A percentile compares a stretch with the other conserved stretches of the same genome.
Evolutionary conservation across 2,797 vertebrate genomes (phyloP).

Genomic region (Pseudomugil gertrudae): DNA sequence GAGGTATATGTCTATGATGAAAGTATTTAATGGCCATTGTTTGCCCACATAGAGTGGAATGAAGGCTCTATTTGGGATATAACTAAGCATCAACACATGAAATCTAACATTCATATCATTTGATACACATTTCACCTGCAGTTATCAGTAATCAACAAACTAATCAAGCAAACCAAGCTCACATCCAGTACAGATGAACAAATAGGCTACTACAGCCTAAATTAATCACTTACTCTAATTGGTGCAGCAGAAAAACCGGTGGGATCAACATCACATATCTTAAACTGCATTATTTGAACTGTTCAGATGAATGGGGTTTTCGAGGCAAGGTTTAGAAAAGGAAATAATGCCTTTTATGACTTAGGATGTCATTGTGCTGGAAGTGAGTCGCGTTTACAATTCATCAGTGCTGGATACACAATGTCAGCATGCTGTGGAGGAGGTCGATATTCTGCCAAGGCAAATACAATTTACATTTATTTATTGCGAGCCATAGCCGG

Average conservation of each 20-base stretch:
- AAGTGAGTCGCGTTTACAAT: conserved; percentile 37
- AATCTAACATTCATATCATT: neutral
- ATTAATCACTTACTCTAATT: neutral
- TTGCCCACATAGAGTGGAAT: neutral
- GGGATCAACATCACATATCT: neutral
- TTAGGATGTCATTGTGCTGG: conserved; percentile 33
- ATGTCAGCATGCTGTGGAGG: conserved; percentile 54
- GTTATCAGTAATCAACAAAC: neutral
- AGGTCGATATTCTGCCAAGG: conserved; percentile 46
- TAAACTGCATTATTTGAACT: conserved; percentile 8
- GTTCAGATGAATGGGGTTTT: neutral
- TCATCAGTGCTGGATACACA: conserved; percentile 46
- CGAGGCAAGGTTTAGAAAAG: conserved; percentile 12
- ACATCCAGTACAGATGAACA: neutral
- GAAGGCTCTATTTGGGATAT: neutral
- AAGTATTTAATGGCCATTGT: conserved; percentile 8
- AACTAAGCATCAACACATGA: neutral
- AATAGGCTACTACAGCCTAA: neutral
- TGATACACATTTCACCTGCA: neutral
- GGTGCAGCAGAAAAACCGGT: conserved; percentile 3
- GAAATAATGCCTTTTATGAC: conserved; percentile 26
- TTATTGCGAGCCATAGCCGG: conserved; percentile 41
- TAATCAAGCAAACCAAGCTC: neutral
- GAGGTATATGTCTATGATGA: neutral
- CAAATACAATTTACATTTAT: conserved; percentile 58